Conservation (phyloP, 1,140 invertebrate genomes). For the Nebria ingens region DNA sequence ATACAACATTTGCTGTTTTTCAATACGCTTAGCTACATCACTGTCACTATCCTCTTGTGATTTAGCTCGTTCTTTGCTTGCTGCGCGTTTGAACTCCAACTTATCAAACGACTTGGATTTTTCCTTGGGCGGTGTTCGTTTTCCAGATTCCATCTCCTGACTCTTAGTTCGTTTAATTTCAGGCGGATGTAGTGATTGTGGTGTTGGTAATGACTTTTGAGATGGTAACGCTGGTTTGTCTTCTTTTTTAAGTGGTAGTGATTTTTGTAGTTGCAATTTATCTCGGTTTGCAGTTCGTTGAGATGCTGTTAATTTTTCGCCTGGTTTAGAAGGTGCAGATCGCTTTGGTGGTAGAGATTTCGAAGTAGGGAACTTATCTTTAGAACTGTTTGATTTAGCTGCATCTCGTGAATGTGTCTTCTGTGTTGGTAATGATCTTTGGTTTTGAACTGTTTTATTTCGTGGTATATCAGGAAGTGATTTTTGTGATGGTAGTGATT, state of each 20-base stretch:
- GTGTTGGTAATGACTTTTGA: conserved; percentile 42
- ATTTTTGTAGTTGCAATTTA: neutral
- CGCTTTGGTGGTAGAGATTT: conserved; percentile 25
- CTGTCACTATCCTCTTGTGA: conserved; percentile 57
- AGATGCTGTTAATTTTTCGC: neutral
- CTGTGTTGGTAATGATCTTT: conserved; percentile 12
- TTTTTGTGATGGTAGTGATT: conserved; percentile 15
- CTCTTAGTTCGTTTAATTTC: conserved; percentile 51
- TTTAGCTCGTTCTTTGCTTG: conserved; percentile 53
- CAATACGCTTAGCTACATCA: conserved; percentile 54
- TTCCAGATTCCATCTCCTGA: conserved; percentile 45
- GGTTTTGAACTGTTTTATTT: conserved; percentile 15
- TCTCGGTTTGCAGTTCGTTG: neutral
- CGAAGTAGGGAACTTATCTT: conserved; percentile 36
- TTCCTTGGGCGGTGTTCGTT: conserved; percentile 46
- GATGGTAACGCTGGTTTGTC: conserved; percentile 24
- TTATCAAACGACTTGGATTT: conserved; percentile 54
- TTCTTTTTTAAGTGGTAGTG: neutral
- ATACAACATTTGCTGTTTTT: conserved; percentile 57
- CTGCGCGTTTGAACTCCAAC: conserved; percentile 44
- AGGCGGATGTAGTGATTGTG: conserved; percentile 38
- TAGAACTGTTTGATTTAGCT: conserved; percentile 27
- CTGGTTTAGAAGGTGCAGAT: conserved; percentile 9
- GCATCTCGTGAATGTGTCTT: conserved; percentile 26
- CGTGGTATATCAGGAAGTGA: conserved; percentile 6